phyloP scores from a whole-genome alignment of 2,797 vertebrate species.

The Leptoclinus maculatus region DNA sequence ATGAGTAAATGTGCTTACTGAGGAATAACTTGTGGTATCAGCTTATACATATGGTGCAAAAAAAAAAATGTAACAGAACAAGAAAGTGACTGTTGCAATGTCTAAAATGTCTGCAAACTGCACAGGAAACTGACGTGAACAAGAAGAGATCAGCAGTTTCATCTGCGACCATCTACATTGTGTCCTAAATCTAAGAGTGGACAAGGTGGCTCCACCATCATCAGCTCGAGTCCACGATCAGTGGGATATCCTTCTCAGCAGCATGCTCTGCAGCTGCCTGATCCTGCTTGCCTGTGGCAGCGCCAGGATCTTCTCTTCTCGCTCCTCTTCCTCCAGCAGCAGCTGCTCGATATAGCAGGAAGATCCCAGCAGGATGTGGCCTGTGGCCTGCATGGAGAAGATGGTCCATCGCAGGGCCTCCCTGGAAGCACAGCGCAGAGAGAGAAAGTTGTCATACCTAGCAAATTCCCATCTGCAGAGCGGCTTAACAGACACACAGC shows the following conservation, averaged over 20 bases:
- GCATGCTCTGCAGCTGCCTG: constrained; percentile 73
- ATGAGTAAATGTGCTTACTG: constrained; percentile 56
- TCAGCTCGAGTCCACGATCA: constrained; percentile 31
- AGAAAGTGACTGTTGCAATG: constrained; percentile 6
- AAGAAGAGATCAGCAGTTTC: neutral
- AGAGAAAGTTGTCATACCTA: neutral
- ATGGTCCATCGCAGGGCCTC: constrained; percentile 91
- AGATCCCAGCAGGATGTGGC: constrained; percentile 92
- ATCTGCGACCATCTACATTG: constrained; percentile 18
- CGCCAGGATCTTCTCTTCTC: constrained; percentile 58
- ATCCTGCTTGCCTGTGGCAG: constrained; percentile 69
- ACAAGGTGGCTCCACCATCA: neutral
- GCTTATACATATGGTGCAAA: neutral
- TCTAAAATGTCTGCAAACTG: constrained; percentile 10
- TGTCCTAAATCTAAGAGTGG: constrained; percentile 22
- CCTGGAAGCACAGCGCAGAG: constrained; percentile 74
- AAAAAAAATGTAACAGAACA: constrained; percentile 57
- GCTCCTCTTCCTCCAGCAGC: constrained; percentile 86
- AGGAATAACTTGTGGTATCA: constrained; percentile 17
- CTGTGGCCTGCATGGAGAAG: constrained; percentile 93
- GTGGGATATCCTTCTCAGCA: constrained; percentile 65
- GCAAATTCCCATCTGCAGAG: neutral
- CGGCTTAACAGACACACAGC: no score
- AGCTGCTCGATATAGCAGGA: constrained; percentile 94
- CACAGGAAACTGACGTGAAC: constrained; percentile 21